A percentile compares a stretch with the other conserved stretches of the same genome.
phyloP scores from a whole-genome alignment of 2,797 vertebrate genomes.

The Sebastes iracundus region DNA sequence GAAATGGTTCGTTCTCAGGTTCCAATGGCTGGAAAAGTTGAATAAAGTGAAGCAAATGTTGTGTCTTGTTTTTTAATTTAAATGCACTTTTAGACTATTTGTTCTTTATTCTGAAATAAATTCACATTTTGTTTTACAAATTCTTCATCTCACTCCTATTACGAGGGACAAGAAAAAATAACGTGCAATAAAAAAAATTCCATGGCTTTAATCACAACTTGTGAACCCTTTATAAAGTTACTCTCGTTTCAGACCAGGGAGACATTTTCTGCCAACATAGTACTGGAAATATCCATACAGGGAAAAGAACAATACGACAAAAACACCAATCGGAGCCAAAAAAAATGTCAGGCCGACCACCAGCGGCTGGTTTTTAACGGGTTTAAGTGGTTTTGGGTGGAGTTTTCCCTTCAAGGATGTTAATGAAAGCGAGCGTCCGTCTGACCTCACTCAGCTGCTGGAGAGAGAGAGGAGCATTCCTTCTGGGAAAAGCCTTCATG shows the following conservation, averaged over 20 bases:
- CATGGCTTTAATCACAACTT: not conserved
- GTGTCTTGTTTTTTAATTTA: not conserved
- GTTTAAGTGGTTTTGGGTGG: slow-evolving; percentile 44
- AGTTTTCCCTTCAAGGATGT: slow-evolving; percentile 42
- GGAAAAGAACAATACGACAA: slow-evolving; percentile 17
- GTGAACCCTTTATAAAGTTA: not conserved
- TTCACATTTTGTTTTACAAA: not conserved
- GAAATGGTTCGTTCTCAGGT: not conserved
- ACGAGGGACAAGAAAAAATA: not conserved
- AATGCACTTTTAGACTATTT: not conserved
- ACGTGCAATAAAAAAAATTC: not conserved
- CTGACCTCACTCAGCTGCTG: slow-evolving; percentile 63
- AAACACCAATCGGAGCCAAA: slow-evolving; percentile 11
- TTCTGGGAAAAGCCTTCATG: slow-evolving; percentile 65
- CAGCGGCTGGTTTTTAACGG: slow-evolving; percentile 33
- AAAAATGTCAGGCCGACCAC: not conserved
- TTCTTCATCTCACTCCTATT: not conserved
- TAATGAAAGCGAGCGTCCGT: slow-evolving; percentile 11
- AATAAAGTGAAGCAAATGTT: not conserved
- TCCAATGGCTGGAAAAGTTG: not conserved
- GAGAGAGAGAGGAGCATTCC: slow-evolving; percentile 32
- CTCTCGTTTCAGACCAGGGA: not conserved
- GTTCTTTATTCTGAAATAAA: not conserved
- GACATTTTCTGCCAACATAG: not conserved
- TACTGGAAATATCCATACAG: slow-evolving; percentile 6